A percentile compares a stretch with the other conserved stretches of the same genome.
These are phyloP conservation scores for Tapirus terrestris DNA, from an alignment of 2,113 vertebrate species.

Conservation along the genomic window DNA sequence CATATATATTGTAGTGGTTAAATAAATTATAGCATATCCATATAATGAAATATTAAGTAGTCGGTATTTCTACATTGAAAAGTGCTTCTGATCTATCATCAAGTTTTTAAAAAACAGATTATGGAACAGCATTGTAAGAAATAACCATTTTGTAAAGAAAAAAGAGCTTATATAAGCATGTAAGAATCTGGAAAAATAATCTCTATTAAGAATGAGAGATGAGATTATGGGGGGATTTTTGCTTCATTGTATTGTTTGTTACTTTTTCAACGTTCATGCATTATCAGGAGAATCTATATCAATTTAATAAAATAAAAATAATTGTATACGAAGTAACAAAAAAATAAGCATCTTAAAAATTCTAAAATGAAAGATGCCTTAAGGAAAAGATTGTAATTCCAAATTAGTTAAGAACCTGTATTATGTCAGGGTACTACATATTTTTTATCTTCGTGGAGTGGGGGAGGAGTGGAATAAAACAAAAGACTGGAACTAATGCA, in stretches of 20 bases:
- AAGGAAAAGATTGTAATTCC: not conserved
- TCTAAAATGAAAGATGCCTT: not conserved
- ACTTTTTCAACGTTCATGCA: not conserved
- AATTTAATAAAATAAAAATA: conserved; percentile 4
- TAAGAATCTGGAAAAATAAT: not conserved
- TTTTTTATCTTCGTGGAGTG: not conserved
- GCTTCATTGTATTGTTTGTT: not conserved
- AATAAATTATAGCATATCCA: not conserved
- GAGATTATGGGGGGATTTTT: not conserved
- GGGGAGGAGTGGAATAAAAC: not conserved
- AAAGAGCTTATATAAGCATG: not conserved
- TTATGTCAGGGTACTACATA: not conserved
- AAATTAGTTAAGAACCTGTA: not conserved
- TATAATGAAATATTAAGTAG: not conserved
- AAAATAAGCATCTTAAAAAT: not conserved
- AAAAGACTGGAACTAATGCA: not conserved
- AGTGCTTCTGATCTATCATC: not conserved
- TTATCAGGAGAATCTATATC: not conserved
- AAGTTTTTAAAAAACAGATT: not conserved
- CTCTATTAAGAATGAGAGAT: not conserved
- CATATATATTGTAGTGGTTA: not conserved
- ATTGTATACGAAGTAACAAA: not conserved
- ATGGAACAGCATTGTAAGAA: not conserved
- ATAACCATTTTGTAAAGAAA: not conserved
- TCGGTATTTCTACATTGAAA: not conserved